Conservation (phyloP, 2,113 vertebrate genomes). For the Argyrosomus japonicus region DNA sequence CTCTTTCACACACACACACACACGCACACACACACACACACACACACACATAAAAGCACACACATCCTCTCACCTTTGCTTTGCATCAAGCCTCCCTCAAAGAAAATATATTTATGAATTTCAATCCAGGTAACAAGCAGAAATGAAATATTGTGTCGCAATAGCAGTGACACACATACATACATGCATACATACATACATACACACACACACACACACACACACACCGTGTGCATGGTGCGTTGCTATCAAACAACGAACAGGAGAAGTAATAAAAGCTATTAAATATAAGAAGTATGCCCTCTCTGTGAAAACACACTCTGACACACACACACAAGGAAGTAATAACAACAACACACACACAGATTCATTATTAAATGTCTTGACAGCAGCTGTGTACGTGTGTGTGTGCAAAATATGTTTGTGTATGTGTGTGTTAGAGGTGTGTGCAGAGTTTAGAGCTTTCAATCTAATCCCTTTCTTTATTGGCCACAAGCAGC, state of each 20-base stretch:
- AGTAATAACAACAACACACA: constrained; percentile 25
- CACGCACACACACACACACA: constrained; percentile 8
- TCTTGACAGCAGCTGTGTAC: constrained; percentile 2
- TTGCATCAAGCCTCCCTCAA: constrained; percentile 6
- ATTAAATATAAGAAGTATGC: constrained; percentile 15
- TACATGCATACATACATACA: not conserved
- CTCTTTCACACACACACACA: not conserved
- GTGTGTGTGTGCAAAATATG: not conserved
- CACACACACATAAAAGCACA: constrained; percentile 1
- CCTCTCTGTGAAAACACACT: constrained; percentile 10
- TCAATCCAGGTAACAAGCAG: not conserved
- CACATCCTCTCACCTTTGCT: not conserved
- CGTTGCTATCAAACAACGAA: not conserved
- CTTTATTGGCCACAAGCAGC: constrained; percentile 57
- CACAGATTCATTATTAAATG: constrained; percentile 37
- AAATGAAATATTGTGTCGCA: constrained; percentile 21
- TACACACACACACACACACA: constrained; percentile 14
- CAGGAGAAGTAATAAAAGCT: constrained; percentile 43
- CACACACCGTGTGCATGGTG: not conserved
- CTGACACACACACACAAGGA: constrained; percentile 28
- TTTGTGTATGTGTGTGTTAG: constrained; percentile 29
- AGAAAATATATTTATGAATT: constrained; percentile 17
- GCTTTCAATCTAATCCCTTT: constrained; percentile 59
- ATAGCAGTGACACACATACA: not conserved
- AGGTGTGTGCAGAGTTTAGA: constrained; percentile 39